These are phyloP conservation scores for Mercenaria mercenaria DNA, from an alignment of 1,140 invertebrate species.

Conservation along the genomic window DNA sequence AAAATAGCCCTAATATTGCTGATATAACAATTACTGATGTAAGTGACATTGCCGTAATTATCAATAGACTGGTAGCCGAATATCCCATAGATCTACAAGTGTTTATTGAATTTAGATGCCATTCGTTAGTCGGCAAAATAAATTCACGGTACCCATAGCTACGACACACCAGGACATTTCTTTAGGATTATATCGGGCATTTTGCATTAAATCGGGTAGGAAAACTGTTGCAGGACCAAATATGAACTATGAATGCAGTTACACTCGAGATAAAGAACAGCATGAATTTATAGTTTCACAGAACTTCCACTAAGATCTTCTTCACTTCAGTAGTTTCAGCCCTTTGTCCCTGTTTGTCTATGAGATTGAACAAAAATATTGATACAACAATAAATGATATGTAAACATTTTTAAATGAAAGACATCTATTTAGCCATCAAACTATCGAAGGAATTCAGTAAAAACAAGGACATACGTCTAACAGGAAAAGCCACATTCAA, in stretches of 20 bases:
- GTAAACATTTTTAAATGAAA: too few relatives aligned
- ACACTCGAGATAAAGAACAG: background rate
- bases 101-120: background rate
- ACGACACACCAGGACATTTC: background rate
- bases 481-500: too few relatives aligned
- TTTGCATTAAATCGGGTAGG: constrained; percentile 6
- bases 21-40: background rate
- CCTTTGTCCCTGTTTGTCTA: too few relatives aligned
- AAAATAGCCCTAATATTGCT: background rate
- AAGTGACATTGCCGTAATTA: background rate
- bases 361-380: too few relatives aligned
- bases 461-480: too few relatives aligned
- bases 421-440: too few relatives aligned
- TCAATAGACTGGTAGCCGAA: too few relatives aligned
- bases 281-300: background rate
- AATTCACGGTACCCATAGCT: background rate
- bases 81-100: background rate
- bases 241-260: background rate
- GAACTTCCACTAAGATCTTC: background rate
- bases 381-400: too few relatives aligned
- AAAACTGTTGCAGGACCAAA: background rate
- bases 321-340: too few relatives aligned
- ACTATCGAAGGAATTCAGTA: too few relatives aligned
- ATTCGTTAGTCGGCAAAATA: background rate
- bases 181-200: background rate